Evolutionary conservation across 2,888 invertebrate species (phyloP).

Genomic region (Meganola albula): DNA sequence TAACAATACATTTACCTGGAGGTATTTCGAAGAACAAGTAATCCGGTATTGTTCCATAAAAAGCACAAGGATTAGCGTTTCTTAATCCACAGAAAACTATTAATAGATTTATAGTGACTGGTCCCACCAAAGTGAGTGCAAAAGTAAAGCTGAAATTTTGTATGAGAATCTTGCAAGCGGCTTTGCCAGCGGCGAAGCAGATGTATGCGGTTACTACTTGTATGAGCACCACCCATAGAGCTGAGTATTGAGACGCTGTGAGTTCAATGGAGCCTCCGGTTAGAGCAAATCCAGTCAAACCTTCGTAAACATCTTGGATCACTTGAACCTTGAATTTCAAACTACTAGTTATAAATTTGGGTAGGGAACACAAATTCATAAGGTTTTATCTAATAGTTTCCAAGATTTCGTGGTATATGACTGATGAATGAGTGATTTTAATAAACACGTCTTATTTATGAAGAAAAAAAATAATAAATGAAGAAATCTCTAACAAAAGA

Average conservation of each 20-base stretch:
- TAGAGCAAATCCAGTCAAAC: conserved; percentile 49
- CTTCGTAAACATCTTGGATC: conserved; percentile 49
- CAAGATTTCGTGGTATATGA: no score
- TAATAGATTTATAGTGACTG: conserved; percentile 83
- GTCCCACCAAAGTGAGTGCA: conserved; percentile 87
- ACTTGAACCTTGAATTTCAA: conserved; percentile 77
- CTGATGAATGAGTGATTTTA: no score
- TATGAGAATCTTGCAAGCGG: conserved; percentile 92
- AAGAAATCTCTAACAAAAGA: no score
- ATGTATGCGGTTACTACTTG: conserved; percentile 83
- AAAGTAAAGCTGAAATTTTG: conserved; percentile 92
- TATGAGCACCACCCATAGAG: conserved; percentile 80
- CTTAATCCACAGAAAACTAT: conserved; percentile 82
- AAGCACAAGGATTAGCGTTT: conserved; percentile 81
- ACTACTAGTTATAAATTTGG: no score
- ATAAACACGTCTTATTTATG: no score
- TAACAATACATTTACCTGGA: conserved; percentile 60
- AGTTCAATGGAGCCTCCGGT: conserved; percentile 48
- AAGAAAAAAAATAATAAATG: no score
- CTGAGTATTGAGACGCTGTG: conserved; percentile 48
- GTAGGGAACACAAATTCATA: no score
- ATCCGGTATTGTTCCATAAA: conserved; percentile 82
- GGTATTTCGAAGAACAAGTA: conserved; percentile 93
- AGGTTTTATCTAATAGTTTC: no score
- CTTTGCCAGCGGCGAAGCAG: conserved; percentile 83